Conservation (phyloP, 2,797 vertebrate species). For the Gobio occitaniae region DNA sequence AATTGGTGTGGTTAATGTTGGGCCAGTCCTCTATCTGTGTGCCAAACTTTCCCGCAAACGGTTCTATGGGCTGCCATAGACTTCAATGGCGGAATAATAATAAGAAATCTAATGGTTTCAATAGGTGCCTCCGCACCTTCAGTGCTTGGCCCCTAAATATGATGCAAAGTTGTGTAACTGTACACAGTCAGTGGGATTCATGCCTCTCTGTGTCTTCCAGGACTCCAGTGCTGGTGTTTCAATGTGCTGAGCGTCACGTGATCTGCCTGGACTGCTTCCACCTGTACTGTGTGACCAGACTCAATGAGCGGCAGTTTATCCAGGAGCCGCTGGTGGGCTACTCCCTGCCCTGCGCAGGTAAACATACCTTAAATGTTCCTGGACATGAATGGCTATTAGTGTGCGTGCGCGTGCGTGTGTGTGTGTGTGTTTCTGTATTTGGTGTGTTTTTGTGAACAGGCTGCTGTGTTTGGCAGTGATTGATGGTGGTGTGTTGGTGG, state of each 20-base stretch:
- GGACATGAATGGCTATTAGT: background rate
- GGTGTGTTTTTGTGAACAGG: background rate
- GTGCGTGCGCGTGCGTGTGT: background rate
- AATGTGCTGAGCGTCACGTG: conserved; percentile 85
- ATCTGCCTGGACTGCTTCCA: conserved; percentile 93
- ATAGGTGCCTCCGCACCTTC: too few relatives aligned
- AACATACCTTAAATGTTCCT: conserved; percentile 49
- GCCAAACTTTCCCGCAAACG: too few relatives aligned
- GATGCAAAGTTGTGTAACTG: background rate
- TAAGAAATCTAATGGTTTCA: too few relatives aligned
- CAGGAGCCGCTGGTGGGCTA: conserved; percentile 83
- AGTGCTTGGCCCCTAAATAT: background rate
- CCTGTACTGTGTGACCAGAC: conserved; percentile 86
- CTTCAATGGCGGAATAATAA: too few relatives aligned
- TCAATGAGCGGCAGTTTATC: conserved; percentile 87
- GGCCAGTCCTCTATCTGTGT: too few relatives aligned
- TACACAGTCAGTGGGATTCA: background rate
- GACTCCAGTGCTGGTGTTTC: conserved; percentile 88
- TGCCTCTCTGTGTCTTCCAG: conserved; percentile 66
- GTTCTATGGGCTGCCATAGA: too few relatives aligned
- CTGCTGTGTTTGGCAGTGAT: conserved; percentile 59
- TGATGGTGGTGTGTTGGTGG: conserved; percentile 56
- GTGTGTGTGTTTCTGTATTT: conserved; percentile 11
- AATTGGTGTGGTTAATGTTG: too few relatives aligned
- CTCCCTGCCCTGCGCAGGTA: conserved; percentile 90